Evolutionary conservation across 2,113 vertebrate species (phyloP).

Genomic region (Erythrocebus patas): DNA sequence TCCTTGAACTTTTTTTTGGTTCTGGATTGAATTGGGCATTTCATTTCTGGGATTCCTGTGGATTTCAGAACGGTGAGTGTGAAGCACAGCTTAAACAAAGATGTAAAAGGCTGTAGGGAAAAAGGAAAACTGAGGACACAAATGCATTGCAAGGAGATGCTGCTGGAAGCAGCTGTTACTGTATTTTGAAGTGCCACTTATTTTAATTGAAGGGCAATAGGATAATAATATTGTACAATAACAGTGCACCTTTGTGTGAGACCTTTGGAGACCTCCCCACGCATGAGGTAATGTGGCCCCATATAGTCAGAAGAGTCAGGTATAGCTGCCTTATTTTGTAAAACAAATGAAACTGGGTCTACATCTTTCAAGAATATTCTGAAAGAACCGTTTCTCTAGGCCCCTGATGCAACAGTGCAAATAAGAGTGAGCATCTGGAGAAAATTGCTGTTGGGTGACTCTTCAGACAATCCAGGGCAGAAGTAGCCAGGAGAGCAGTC

Average conservation of each 20-base stretch:
- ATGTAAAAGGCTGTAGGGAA: conserved; percentile 44
- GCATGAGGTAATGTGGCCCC: not conserved
- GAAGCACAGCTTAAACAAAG: conserved; percentile 58
- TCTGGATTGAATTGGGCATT: conserved; percentile 28
- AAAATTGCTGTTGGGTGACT: not conserved
- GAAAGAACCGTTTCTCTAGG: not conserved
- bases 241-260: conserved; percentile 28
- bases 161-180: conserved; percentile 58
- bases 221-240: conserved; percentile 46
- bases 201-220: conserved; percentile 66
- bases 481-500: not conserved
- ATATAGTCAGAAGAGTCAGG: not conserved
- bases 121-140: conserved; percentile 52
- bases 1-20: not conserved
- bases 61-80: conserved; percentile 40
- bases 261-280: conserved; percentile 22
- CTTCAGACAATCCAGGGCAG: not conserved
- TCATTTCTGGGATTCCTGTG: conserved; percentile 39
- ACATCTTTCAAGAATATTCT: conserved; percentile 5
- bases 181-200: conserved; percentile 67
- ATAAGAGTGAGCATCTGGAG: not conserved
- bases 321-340: conserved; percentile 21
- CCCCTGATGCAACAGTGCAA: not conserved
- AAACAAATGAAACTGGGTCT: conserved; percentile 54
- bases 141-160: conserved; percentile 50